Base-by-base conservation (phyloP, 2,113 vertebrate genomes). In the Octodon degus region DNA sequence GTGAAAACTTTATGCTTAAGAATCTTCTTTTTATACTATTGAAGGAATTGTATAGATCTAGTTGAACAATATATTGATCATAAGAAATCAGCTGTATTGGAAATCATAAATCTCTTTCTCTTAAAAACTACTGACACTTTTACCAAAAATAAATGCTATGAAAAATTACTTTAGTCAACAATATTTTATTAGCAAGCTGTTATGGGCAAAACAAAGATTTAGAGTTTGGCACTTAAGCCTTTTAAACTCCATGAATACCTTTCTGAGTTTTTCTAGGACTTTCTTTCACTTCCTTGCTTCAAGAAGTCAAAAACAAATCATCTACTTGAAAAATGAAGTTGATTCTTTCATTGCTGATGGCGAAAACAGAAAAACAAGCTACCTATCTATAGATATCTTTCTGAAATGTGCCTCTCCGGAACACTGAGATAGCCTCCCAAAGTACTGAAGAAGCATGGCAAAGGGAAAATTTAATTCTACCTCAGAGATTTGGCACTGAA, bases 241-340 rank as follows among this genome's bases (percentile, higher is more conserved):
- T 88, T 25, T 82, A 67, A 93, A 81, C 80, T 32, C 7, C 40
- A 70, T n/a, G 7, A 80, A 91, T 76, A 77, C 24, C 50, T 94
- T 80, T 83, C 13, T 20, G 47, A 2, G 32, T 25, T 74, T 92
- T 53, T 24, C 27, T 0, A 65, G 92, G 22, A 47, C 5, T 47
- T 47, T 93, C 12, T 84, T 91, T 86, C 82, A 16, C 25, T 70
- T 68, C 53, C 11, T 72, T 92, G 5, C 11, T n/a, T 96, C 43
- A 92, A 90, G 92, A 37, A 72, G 88, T 74, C 32, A 83, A 80
- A 87, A 80, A 60, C 20, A 88, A 80, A 93, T 19, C 6, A 60
- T 86, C 85, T 70, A 12, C 37, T 95, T 95, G 72, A 95, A 95
- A 94, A 97, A 94, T 94, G 84, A 96, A 22, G 34, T 93, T 95